Evolutionary conservation across 92 coral and sea anemone species (phyloP).

Genomic region (Pocillopora grandis): DNA sequence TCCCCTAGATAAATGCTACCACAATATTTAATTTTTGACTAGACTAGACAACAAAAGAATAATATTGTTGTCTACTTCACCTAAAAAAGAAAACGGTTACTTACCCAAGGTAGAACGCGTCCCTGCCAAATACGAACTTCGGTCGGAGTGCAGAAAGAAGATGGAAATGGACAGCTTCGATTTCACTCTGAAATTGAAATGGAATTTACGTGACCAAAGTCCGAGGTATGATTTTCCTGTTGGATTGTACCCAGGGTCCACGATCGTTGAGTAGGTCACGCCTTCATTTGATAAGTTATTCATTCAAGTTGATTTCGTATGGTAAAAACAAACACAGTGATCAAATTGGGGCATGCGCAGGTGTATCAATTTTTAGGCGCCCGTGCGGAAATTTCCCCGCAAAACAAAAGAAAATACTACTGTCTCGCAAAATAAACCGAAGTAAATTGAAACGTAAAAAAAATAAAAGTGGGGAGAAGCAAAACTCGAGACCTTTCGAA

Average conservation of each 20-base stretch:
- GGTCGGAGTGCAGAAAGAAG: not conserved
- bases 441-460: too few species aligned
- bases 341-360: too few species aligned
- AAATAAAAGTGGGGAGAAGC: too few species aligned
- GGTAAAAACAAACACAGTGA: too few species aligned
- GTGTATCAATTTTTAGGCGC: too few species aligned
- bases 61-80: not conserved
- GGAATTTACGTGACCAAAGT: constrained; percentile 14
- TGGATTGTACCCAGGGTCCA: not conserved
- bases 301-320: too few species aligned
- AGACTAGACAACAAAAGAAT: not conserved
- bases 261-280: not conserved
- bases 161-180: not conserved
- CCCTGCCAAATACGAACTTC: not conserved
- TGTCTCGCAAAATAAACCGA: too few species aligned
- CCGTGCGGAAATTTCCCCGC: too few species aligned
- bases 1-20: not conserved
- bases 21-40: too few species aligned
- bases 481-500: too few species aligned
- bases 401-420: too few species aligned
- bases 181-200: not conserved
- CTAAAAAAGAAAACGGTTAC: not conserved
- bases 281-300: not conserved
- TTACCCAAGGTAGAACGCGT: constrained; percentile 1
- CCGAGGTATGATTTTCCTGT: not conserved